phyloP scores from a whole-genome alignment of 2,888 invertebrate species.

The Meteorus cinctellus region DNA sequence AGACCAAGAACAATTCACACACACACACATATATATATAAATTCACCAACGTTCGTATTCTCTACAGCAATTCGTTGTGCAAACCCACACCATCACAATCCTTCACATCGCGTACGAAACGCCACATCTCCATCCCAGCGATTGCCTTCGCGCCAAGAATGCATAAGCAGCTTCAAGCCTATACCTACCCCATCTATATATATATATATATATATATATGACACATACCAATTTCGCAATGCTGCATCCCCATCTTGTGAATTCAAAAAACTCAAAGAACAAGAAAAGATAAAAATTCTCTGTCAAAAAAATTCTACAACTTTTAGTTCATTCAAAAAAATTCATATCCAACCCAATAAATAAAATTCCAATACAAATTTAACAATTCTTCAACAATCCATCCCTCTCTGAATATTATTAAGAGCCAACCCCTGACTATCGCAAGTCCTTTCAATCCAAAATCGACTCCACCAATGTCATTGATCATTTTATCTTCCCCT shows the following conservation, averaged over 20 bases:
- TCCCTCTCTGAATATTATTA: too few species aligned
- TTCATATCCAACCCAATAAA: too few species aligned
- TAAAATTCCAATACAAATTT: too few species aligned
- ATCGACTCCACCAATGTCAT: too few species aligned
- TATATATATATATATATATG: not conserved
- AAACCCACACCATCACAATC: slow-evolving; percentile 11
- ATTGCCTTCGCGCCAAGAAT: slow-evolving; percentile 71
- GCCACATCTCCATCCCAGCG: slow-evolving; percentile 57
- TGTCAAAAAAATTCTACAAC: too few species aligned
- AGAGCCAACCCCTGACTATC: too few species aligned
- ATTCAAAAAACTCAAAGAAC: not conserved
- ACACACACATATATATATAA: not conserved
- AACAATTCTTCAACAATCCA: too few species aligned
- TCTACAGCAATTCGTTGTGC: not conserved
- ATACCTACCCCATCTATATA: slow-evolving; percentile 46
- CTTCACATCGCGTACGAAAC: slow-evolving; percentile 28
- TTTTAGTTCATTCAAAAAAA: too few species aligned
- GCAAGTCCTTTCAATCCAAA: too few species aligned
- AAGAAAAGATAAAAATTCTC: not conserved
- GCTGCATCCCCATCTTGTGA: slow-evolving; percentile 48
- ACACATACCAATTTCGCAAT: slow-evolving; percentile 52
- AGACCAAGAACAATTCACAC: slow-evolving; percentile 22
- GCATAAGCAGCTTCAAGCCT: slow-evolving; percentile 63
- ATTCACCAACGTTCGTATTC: slow-evolving; percentile 3
- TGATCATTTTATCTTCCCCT: too few species aligned